These are phyloP conservation scores for Catharus ustulatus DNA, from an alignment of 2,797 vertebrate species.

Conservation along the genomic window DNA sequence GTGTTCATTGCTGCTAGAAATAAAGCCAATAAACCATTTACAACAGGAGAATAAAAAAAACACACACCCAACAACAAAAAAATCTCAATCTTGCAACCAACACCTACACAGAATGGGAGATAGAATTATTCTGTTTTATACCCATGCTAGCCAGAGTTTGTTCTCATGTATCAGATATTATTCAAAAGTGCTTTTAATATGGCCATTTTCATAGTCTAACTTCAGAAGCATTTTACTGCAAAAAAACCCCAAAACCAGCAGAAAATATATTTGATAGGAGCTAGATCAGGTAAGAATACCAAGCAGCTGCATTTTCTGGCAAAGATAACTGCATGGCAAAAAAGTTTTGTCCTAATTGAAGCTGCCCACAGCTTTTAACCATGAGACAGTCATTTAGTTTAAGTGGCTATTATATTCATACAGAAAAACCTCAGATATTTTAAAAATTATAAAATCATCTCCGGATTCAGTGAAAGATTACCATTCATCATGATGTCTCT, in stretches of 20 bases:
- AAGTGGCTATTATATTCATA: not conserved
- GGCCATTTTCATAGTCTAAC: not conserved
- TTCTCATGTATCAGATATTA: not conserved
- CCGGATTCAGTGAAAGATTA: not conserved
- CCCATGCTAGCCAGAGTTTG: not conserved
- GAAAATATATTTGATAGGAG: not conserved
- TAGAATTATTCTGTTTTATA: not conserved
- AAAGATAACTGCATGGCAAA: not conserved
- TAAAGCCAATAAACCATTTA: not conserved
- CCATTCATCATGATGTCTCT: not conserved
- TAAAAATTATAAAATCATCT: not conserved
- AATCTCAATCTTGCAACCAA: not conserved
- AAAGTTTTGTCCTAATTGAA: not conserved
- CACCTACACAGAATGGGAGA: not conserved
- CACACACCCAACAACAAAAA: rapidly evolving
- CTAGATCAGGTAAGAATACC: not conserved
- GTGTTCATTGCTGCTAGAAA: not conserved
- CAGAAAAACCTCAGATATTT: not conserved
- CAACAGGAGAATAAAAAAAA: not conserved
- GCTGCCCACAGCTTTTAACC: not conserved
- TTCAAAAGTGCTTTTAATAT: not conserved
- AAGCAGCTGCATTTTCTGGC: not conserved
- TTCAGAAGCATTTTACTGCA: not conserved
- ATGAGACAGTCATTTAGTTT: not conserved
- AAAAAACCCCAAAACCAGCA: not conserved